A percentile compares a stretch with the other conserved stretches of the same genome.
Evolutionary conservation across 2,113 vertebrate species (phyloP).

Genomic region (Equus przewalskii): DNA sequence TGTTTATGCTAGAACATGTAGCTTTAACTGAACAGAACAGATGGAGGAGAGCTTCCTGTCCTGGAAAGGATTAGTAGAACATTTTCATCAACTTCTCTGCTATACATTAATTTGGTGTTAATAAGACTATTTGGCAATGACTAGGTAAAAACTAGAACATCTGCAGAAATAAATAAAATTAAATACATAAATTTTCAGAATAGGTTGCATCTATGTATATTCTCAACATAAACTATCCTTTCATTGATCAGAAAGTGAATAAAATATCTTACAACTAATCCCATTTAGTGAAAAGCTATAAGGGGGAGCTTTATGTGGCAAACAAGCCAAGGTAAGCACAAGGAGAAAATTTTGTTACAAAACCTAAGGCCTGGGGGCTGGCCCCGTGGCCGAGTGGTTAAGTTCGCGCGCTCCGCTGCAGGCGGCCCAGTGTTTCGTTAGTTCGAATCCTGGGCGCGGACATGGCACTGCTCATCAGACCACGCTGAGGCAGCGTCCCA

Average conservation of each 20-base stretch:
- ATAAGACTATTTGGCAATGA: slow-evolving; percentile 29
- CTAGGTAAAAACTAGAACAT: background rate
- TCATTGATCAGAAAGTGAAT: background rate
- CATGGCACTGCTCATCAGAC: too few species aligned
- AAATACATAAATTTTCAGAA: slow-evolving; percentile 32
- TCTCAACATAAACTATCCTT: slow-evolving; percentile 11
- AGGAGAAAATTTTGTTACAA: slow-evolving; percentile 26
- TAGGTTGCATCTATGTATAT: background rate
- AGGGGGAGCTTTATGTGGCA: background rate
- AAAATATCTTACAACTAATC: slow-evolving; percentile 25
- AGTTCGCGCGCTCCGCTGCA: too few species aligned
- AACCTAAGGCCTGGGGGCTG: background rate
- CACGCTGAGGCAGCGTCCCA: too few species aligned
- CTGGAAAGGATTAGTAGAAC: background rate
- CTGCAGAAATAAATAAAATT: slow-evolving; percentile 1
- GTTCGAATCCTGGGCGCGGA: too few species aligned
- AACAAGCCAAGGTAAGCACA: background rate
- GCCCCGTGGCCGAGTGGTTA: too few species aligned
- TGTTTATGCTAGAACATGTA: background rate
- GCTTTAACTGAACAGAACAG: slow-evolving; percentile 42
- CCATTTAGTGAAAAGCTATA: background rate
- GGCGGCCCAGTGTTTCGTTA: too few species aligned
- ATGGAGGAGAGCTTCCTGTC: background rate
- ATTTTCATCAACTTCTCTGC: slow-evolving; percentile 35
- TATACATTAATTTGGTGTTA: background rate